Evolutionary conservation across 2,888 invertebrate species (phyloP).

Genomic region (Neoascia interrupta): DNA sequence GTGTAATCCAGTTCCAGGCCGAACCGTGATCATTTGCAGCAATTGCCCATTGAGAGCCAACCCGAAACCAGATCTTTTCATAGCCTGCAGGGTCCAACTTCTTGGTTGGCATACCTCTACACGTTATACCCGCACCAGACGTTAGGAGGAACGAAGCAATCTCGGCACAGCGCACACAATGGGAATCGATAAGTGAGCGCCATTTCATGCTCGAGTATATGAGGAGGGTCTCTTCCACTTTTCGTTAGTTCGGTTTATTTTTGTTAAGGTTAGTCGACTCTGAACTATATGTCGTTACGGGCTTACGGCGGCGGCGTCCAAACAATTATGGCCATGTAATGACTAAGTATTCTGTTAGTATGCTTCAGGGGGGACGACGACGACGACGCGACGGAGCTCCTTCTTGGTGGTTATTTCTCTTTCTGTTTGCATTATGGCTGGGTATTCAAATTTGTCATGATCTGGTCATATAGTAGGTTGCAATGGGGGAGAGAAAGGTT

Average conservation of each 20-base stretch:
- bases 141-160: conserved; percentile 60
- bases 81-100: conserved; percentile 50
- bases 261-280: conserved; percentile 65
- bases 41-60: conserved; percentile 57
- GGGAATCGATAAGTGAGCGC: conserved; percentile 66
- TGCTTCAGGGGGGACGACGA: conserved; percentile 29
- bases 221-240: conserved; percentile 58
- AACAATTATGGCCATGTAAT: conserved; percentile 67
- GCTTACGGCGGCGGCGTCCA: conserved; percentile 63
- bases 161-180: conserved; percentile 42
- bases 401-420: conserved; percentile 29
- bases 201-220: conserved; percentile 56
- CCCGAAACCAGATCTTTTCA: conserved; percentile 50
- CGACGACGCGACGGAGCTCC: neutral
- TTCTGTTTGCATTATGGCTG: conserved; percentile 57
- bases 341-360: conserved; percentile 58
- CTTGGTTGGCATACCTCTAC: no score
- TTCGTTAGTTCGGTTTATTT: conserved; percentile 38
- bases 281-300: conserved; percentile 68
- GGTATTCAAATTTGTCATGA: conserved; percentile 63
- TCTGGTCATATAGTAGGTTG: conserved; percentile 27
- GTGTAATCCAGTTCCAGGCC: conserved; percentile 47
- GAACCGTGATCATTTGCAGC: conserved; percentile 57
- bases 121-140: no score
- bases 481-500: conserved; percentile 52